Conservation (phyloP, 2,888 invertebrate genomes). For the Xestoiulus laeticollis region DNA sequence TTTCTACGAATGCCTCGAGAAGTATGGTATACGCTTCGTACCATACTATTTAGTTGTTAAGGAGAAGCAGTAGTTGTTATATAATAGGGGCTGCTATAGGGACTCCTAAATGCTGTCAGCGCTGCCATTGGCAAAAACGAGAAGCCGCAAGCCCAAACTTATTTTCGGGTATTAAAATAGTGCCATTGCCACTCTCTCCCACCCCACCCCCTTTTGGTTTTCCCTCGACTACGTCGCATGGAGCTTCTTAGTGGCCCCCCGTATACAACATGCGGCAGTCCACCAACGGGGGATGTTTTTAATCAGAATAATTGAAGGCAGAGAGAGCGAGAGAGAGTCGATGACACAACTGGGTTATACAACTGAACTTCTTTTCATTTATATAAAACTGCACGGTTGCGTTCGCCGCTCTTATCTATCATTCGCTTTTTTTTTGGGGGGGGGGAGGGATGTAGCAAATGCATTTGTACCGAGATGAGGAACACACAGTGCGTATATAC, state of each 20-base stretch:
- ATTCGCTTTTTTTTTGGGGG: neutral
- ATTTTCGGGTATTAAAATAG: no score
- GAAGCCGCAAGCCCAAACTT: no score
- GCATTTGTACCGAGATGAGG: neutral
- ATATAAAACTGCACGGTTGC: neutral
- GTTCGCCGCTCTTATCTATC: slow-evolving; percentile 26
- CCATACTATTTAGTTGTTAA: no score
- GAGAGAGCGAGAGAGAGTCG: neutral
- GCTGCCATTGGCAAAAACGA: no score
- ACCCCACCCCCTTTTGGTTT: no score
- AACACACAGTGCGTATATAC: neutral
- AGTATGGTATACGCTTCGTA: no score
- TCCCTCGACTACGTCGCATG: neutral
- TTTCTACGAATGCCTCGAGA: no score
- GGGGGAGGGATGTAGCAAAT: neutral
- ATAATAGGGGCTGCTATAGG: no score
- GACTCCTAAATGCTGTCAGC: no score
- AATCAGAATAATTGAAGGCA: slow-evolving; percentile 26
- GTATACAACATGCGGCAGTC: neutral
- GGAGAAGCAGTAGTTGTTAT: no score
- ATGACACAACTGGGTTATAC: slow-evolving; percentile 26
- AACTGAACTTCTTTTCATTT: slow-evolving; percentile 26
- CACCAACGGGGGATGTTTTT: neutral
- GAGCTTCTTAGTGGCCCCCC: neutral
- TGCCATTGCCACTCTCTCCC: no score